These are phyloP conservation scores for Mastacembelus armatus DNA, from an alignment of 2,797 vertebrate species.

Conservation along the genomic window DNA sequence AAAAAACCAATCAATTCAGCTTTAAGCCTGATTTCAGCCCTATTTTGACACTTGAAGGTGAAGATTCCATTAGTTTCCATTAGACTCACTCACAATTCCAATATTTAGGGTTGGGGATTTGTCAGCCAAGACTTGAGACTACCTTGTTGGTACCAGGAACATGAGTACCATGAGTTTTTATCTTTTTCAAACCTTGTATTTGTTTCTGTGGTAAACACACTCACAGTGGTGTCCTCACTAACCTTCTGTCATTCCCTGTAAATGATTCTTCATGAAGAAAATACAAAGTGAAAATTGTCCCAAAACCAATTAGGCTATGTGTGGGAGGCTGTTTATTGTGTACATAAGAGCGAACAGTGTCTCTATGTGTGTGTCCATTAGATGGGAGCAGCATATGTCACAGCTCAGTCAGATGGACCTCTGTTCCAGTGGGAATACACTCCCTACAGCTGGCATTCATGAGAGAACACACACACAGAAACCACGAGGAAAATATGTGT, in stretches of 20 bases:
- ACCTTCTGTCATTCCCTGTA: conserved; percentile 9
- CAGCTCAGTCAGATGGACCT: conserved; percentile 74
- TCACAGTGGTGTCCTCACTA: neutral
- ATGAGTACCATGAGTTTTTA: no score
- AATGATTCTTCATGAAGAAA: conserved; percentile 18
- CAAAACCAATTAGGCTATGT: conserved; percentile 1
- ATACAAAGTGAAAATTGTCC: conserved; percentile 8
- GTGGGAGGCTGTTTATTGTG: conserved; percentile 23
- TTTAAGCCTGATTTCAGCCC: no score
- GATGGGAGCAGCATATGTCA: conserved; percentile 75
- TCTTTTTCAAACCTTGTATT: neutral
- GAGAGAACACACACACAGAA: conserved; percentile 12
- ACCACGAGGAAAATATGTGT: conserved; percentile 18
- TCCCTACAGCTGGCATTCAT: conserved; percentile 65
- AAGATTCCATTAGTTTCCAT: neutral
- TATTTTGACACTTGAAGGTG: no score
- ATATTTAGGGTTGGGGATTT: neutral
- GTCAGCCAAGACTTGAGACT: neutral
- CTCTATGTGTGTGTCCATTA: conserved; percentile 62
- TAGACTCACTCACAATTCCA: neutral
- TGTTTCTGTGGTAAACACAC: neutral
- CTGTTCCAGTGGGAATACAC: conserved; percentile 69
- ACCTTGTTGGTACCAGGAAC: neutral
- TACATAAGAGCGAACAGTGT: conserved; percentile 52
- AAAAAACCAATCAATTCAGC: neutral